Percentiles rank a stretch among this genome's conserved stretches.
phyloP scores from a whole-genome alignment of 2,113 vertebrate species.

The Struthidea cinerea region DNA sequence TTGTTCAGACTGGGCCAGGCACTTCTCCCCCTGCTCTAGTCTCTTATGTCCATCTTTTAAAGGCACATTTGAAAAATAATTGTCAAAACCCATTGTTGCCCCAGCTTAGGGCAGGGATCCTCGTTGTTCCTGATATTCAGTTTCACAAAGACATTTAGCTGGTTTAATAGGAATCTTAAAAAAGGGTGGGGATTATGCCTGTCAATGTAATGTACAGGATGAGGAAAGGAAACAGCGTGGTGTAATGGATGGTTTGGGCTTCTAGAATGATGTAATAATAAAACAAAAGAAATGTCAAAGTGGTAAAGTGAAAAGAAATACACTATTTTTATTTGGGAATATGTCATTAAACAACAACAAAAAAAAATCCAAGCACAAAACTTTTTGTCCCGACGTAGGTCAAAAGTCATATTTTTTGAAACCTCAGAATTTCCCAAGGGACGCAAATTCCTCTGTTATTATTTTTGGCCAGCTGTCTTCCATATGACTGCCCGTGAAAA shows the following conservation, averaged over 20 bases:
- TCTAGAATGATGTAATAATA: background rate
- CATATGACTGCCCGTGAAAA: conserved; percentile 57
- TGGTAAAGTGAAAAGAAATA: background rate
- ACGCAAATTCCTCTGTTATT: conserved; percentile 55
- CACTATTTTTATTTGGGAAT: background rate
- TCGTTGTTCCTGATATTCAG: background rate
- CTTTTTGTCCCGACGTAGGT: background rate
- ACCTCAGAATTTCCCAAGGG: conserved; percentile 42
- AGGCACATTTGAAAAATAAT: background rate
- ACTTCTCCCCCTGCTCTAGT: background rate
- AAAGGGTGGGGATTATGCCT: background rate
- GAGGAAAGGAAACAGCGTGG: background rate
- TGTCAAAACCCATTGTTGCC: background rate
- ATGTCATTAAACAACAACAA: background rate
- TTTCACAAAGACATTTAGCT: background rate
- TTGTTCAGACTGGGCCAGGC: background rate
- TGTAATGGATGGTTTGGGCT: background rate
- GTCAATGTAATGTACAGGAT: background rate
- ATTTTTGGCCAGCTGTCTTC: conserved; percentile 65
- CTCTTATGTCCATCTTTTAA: background rate
- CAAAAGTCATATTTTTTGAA: conserved; percentile 32
- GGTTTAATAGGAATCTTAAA: conserved; percentile 14
- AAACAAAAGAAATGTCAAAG: conserved; percentile 19
- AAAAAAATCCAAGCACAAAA: background rate
- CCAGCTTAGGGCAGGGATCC: background rate